Conservation (phyloP, 2,888 invertebrate species). For the Cephus runcator region DNA sequence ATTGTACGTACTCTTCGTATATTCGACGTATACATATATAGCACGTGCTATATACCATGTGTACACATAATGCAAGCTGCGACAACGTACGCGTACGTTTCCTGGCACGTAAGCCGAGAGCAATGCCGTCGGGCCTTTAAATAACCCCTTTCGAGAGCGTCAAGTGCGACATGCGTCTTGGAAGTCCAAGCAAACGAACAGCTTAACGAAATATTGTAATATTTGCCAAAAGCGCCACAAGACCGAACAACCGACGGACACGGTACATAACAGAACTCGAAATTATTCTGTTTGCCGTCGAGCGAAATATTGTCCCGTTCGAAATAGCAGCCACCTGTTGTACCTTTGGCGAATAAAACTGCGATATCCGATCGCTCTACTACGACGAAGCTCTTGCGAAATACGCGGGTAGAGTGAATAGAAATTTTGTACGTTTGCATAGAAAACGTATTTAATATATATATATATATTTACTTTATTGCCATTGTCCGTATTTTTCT, state of each 20-base stretch:
- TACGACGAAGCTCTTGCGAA: neutral
- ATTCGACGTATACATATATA: neutral
- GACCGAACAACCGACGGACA: neutral
- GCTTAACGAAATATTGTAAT: neutral
- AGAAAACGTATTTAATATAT: neutral
- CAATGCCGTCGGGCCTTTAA: neutral
- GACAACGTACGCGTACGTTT: neutral
- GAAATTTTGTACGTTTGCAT: neutral
- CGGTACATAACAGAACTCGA: neutral
- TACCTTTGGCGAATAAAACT: neutral
- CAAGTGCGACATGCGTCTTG: neutral
- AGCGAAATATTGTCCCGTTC: neutral
- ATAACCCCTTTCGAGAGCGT: neutral
- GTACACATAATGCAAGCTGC: neutral
- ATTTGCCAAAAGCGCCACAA: neutral
- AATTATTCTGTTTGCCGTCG: neutral
- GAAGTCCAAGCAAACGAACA: neutral
- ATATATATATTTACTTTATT: no score
- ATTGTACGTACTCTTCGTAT: neutral
- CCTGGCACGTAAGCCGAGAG: neutral
- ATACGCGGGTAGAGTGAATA: neutral
- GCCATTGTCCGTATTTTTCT: no score
- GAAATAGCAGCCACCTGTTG: neutral
- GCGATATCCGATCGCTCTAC: neutral
- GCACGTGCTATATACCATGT: neutral